Percentiles rank a stretch among this genome's conserved stretches.
These are phyloP conservation scores for Neodiprion virginianus DNA, from an alignment of 1,140 invertebrate genomes.

Conservation along the genomic window DNA sequence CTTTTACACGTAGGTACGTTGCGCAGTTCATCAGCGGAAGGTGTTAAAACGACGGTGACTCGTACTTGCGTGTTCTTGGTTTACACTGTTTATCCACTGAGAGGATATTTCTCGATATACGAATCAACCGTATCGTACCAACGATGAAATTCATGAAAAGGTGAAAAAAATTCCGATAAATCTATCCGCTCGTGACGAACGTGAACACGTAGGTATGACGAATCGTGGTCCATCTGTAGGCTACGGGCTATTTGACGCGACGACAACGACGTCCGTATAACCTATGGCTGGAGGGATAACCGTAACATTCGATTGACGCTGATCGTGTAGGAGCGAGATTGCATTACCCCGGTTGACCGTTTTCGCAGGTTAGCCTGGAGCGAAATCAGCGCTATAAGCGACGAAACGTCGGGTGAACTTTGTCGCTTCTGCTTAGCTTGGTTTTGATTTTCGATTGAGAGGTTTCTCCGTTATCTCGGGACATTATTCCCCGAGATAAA, in stretches of 20 bases:
- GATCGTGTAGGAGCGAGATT: not conserved
- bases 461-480: not conserved
- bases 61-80: too few relatives aligned
- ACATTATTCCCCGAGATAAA: not conserved
- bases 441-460: constrained; percentile 3
- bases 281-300: not conserved
- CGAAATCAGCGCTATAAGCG: not conserved
- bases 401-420: not conserved
- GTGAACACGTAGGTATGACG: not conserved
- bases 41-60: too few relatives aligned
- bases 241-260: not conserved
- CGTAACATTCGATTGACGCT: not conserved
- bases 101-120: too few relatives aligned
- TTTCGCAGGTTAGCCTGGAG: not conserved
- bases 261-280: not conserved
- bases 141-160: too few relatives aligned
- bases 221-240: not conserved
- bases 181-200: not conserved
- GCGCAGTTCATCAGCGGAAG: too few relatives aligned
- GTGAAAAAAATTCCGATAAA: too few relatives aligned
- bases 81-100: too few relatives aligned
- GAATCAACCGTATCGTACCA: too few relatives aligned
- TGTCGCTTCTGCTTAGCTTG: not conserved
- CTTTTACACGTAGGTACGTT: too few relatives aligned
- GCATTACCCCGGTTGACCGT: not conserved